A percentile compares a stretch with the other conserved stretches of the same genome.
Evolutionary conservation across 2,888 invertebrate species (phyloP).

Genomic region (Heliconius aoede): DNA sequence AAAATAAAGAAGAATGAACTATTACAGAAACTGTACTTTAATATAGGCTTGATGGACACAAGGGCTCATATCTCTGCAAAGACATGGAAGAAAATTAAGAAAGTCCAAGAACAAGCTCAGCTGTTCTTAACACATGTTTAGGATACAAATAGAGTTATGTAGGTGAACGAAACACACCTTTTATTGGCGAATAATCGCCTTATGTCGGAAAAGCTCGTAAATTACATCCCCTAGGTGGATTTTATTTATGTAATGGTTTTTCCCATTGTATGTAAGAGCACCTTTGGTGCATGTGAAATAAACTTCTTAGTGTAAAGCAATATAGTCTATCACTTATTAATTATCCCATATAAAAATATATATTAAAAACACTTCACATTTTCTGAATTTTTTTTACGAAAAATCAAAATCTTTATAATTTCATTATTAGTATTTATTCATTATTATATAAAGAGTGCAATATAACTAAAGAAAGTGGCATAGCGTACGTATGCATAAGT

Average conservation of each 20-base stretch:
- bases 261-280: slow-evolving; percentile 70
- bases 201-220: slow-evolving; percentile 36
- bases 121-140: slow-evolving; percentile 70
- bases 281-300: slow-evolving; percentile 74
- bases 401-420: too few species aligned
- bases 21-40: slow-evolving; percentile 57
- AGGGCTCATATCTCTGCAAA: slow-evolving; percentile 59
- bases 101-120: slow-evolving; percentile 63
- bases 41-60: slow-evolving; percentile 56
- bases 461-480: too few species aligned
- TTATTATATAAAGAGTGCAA: too few species aligned
- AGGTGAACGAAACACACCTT: slow-evolving; percentile 27
- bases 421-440: too few species aligned
- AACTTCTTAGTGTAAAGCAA: slow-evolving; percentile 78
- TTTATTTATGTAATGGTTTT: slow-evolving; percentile 64
- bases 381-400: too few species aligned
- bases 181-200: slow-evolving; percentile 36
- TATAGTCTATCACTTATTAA: slow-evolving; percentile 30
- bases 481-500: too few species aligned
- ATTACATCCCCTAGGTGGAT: slow-evolving; percentile 53
- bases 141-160: slow-evolving; percentile 46
- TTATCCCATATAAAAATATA: not conserved
- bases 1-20: slow-evolving; percentile 59
- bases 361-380: not conserved
- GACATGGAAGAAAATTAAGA: slow-evolving; percentile 63